phyloP scores from a whole-genome alignment of 2,888 invertebrate genomes.

The Apodemia mormo region DNA sequence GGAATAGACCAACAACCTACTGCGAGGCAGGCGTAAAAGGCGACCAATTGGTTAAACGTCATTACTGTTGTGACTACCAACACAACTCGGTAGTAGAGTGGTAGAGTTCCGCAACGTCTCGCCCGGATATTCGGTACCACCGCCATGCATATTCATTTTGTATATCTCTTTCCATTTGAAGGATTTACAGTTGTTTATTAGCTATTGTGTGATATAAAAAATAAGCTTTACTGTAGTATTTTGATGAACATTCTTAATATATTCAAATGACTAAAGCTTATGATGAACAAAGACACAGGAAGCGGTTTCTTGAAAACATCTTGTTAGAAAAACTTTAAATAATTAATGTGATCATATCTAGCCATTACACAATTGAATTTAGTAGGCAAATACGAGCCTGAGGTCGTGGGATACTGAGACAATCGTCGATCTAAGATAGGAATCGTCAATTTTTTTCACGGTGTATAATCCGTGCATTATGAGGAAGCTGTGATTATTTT shows the following conservation, averaged over 20 bases:
- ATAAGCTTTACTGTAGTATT: too few relatives aligned
- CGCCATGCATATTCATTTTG: too few relatives aligned
- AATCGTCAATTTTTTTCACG: slow-evolving; percentile 68
- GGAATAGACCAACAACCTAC: too few relatives aligned
- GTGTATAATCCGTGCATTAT: slow-evolving; percentile 55
- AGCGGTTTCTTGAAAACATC: slow-evolving; percentile 41
- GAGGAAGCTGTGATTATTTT: slow-evolving; percentile 45
- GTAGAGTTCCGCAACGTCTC: too few relatives aligned
- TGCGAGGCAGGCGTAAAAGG: too few relatives aligned
- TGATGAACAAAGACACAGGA: slow-evolving; percentile 22
- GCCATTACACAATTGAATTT: slow-evolving; percentile 51
- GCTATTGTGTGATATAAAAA: too few relatives aligned
- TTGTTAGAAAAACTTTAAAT: slow-evolving; percentile 47
- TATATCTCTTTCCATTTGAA: too few relatives aligned
- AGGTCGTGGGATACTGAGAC: slow-evolving; percentile 70
- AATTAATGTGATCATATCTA: slow-evolving; percentile 49
- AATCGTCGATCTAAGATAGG: slow-evolving; percentile 51
- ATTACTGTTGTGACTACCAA: too few relatives aligned
- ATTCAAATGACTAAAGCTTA: slow-evolving; percentile 9
- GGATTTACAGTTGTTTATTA: too few relatives aligned
- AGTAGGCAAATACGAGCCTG: slow-evolving; percentile 57
- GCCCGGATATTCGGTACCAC: too few relatives aligned
- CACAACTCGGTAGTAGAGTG: too few relatives aligned
- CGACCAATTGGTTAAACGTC: too few relatives aligned
- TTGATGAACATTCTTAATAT: neutral